phyloP scores from a whole-genome alignment of 2,113 vertebrate genomes.

The pig (Sus scrofa) region DNA sequence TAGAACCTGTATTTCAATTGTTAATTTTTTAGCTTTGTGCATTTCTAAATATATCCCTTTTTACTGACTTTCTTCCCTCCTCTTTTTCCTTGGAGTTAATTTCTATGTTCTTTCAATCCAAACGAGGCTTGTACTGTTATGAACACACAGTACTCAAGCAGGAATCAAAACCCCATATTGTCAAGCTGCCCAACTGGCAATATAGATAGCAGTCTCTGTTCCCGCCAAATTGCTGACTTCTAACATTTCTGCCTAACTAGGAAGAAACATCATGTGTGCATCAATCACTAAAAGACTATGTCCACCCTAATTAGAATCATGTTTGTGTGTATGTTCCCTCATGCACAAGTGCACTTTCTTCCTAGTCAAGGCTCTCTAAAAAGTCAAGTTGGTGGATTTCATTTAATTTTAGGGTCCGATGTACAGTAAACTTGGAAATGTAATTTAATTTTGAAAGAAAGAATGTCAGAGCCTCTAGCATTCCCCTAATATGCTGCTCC shows the following conservation, averaged over 20 bases:
- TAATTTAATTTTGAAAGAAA: slow-evolving; percentile 69
- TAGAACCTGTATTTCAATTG: background rate
- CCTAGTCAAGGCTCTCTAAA: slow-evolving; percentile 28
- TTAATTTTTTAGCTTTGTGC: background rate
- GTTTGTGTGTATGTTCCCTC: background rate
- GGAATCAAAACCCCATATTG: slow-evolving; percentile 69
- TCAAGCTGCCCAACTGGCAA: slow-evolving; percentile 75
- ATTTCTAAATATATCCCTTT: slow-evolving; percentile 14
- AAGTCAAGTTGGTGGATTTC: slow-evolving; percentile 54
- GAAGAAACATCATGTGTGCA: slow-evolving; percentile 49
- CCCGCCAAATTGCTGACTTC: slow-evolving; percentile 76
- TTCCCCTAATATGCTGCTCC: background rate
- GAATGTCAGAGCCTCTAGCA: background rate
- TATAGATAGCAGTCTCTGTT: slow-evolving; percentile 54
- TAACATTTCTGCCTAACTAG: slow-evolving; percentile 68
- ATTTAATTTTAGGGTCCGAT: slow-evolving; percentile 55
- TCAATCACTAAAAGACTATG: slow-evolving; percentile 28
- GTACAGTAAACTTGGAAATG: slow-evolving; percentile 61
- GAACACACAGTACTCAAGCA: slow-evolving; percentile 70
- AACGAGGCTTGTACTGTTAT: slow-evolving; percentile 23
- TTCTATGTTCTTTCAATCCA: slow-evolving; percentile 33
- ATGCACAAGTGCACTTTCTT: background rate
- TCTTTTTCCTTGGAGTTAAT: slow-evolving; percentile 58
- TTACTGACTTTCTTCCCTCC: background rate
- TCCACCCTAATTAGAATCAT: slow-evolving; percentile 52